These are phyloP conservation scores for Cryptomyrus ogoouensis DNA, from an alignment of 2,113 vertebrate species.

Conservation along the genomic window DNA sequence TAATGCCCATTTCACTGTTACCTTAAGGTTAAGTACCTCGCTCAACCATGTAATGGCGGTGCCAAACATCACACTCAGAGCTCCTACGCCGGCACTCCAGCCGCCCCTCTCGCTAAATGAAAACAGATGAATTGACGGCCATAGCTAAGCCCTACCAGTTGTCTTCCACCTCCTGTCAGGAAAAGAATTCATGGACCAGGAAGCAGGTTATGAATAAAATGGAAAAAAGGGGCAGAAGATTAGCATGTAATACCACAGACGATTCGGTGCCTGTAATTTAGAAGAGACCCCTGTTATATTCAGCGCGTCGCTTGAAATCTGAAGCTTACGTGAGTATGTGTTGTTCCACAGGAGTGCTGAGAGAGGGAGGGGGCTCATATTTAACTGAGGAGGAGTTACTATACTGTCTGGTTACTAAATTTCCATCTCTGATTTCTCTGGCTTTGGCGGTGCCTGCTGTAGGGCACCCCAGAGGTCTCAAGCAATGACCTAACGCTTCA, in stretches of 20 bases:
- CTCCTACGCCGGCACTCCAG: too few relatives aligned
- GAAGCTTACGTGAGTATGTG: background rate
- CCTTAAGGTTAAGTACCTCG: background rate
- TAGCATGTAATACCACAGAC: background rate
- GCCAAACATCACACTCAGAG: background rate
- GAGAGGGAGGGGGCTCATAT: background rate
- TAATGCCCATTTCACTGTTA: background rate
- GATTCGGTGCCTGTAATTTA: background rate
- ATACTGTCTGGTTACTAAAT: conserved; percentile 57
- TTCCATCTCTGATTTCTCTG: conserved; percentile 59
- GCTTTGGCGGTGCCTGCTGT: conserved; percentile 49
- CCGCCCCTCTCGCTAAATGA: background rate
- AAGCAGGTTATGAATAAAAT: conserved; percentile 10
- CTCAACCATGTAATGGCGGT: background rate
- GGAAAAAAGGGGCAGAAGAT: background rate
- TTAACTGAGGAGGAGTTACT: conserved; percentile 47
- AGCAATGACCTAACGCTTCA: conserved; percentile 59
- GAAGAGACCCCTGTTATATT: conserved; percentile 8
- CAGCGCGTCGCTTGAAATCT: background rate
- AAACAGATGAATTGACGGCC: background rate
- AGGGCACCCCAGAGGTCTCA: conserved; percentile 59
- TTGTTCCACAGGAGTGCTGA: background rate
- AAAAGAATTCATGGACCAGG: conserved; percentile 9
- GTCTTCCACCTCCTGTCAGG: background rate
- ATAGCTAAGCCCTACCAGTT: background rate